A percentile compares a stretch with the other conserved stretches of the same genome.
Conservation (phyloP, 64 coral and sea anemone genomes). For the Dendronephthya gigantea region DNA sequence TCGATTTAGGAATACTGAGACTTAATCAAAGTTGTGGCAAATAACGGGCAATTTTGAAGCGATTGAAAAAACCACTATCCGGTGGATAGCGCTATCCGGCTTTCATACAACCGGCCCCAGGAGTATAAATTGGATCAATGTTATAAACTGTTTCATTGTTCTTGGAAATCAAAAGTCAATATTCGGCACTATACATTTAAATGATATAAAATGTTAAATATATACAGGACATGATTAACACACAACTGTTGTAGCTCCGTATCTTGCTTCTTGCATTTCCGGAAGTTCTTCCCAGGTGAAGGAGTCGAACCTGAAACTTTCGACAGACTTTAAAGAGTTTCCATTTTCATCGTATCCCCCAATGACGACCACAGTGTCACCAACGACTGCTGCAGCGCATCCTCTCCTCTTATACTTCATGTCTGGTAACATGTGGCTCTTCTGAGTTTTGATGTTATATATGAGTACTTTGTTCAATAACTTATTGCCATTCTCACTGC, state of each 20-base stretch:
- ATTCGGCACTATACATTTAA: too few relatives aligned
- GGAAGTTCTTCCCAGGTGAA: neutral
- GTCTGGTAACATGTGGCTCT: neutral
- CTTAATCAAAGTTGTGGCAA: too few relatives aligned
- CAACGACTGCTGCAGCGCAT: neutral
- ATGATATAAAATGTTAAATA: too few relatives aligned
- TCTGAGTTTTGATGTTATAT: neutral
- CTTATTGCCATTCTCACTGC: too few relatives aligned
- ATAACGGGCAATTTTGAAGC: too few relatives aligned
- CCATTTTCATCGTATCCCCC: neutral
- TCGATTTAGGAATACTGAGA: too few relatives aligned
- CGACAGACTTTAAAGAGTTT: neutral
- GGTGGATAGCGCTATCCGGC: too few relatives aligned
- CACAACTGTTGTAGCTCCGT: neutral
- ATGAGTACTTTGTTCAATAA: neutral
- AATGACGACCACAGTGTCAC: neutral
- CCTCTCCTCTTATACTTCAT: neutral
- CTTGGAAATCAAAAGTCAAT: too few relatives aligned
- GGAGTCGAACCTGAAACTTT: neutral
- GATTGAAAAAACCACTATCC: too few relatives aligned
- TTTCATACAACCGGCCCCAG: too few relatives aligned
- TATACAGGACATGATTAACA: neutral
- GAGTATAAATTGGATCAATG: too few relatives aligned
- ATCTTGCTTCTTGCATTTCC: neutral
- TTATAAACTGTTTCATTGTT: too few relatives aligned